Evolutionary conservation across 2,797 vertebrate genomes (phyloP), one percentile per base, ranked within the genome.

Genomic region (Apogon hyalosoma): DNA sequence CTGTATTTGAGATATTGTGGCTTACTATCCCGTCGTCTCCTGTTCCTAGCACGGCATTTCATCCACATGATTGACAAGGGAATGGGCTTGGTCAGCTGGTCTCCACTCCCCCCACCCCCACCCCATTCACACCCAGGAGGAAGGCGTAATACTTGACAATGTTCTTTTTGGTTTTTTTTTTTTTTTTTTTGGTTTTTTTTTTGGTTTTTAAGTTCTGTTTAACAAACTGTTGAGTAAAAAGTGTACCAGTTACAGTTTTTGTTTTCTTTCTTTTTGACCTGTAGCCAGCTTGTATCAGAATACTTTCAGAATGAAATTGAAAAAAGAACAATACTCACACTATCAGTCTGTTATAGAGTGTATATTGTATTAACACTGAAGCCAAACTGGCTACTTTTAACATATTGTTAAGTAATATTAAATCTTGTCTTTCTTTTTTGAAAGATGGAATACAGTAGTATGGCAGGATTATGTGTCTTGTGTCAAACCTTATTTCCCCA

Each of bases 341-440:
- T 96, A 95, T 96, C 94, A 90, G 95, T 95, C 96, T 95, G 96
- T 98, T 95, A 95, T 96, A 96, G 96, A 96, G 96, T 96, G 96
- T 98, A 95, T 96, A 96, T 96, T 98, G 96, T 97, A 98, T 98
- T 98, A 99, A 99, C 97, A 98, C 96, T 97, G 96, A 98, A 96
- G 98, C 97, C 96, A 94, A 94, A 95, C 95, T 94, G 97, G 96
- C 97, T 97, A 97, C 97, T 97, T 99, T 99, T 98, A 98, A 99
- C 97, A 98, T 98, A 99, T 99, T 99, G 97, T 98, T 99, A 99
- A 99, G 96, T 98, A 96, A 98, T 98, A 99, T 98, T 98, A 97
- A 99, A 98, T 97, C 96, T 97, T 98, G 96, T 98, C 98, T 99
- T 99, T 99, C 97, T 99, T 99, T 94, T 99, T 98, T 98, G 98